These are phyloP conservation scores for Parazoanthus darwini DNA, from an alignment of 92 coral and sea anemone genomes.

Conservation along the genomic window DNA sequence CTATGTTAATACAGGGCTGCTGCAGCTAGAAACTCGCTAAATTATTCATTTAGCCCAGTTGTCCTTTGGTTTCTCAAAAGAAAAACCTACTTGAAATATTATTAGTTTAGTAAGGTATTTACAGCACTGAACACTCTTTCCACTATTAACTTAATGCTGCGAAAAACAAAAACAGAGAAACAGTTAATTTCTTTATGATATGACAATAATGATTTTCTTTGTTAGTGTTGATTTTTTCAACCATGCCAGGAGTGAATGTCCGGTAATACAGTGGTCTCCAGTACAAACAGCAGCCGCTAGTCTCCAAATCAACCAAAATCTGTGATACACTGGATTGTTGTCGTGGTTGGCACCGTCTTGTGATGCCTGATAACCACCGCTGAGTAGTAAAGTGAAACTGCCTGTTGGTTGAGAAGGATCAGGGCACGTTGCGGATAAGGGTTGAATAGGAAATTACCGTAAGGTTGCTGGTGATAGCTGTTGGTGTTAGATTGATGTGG, in stretches of 20 bases:
- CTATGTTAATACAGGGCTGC: too few species aligned
- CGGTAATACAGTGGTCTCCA: slow-evolving; percentile 13
- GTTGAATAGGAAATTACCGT: slow-evolving; percentile 3
- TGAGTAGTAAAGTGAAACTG: slow-evolving; percentile 4
- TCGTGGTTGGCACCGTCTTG: slow-evolving; percentile 24
- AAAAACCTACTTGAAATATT: not conserved
- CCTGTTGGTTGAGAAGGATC: slow-evolving; percentile 6
- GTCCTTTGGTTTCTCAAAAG: not conserved
- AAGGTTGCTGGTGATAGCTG: slow-evolving; percentile 14
- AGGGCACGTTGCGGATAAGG: slow-evolving; percentile 8
- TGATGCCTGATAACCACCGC: slow-evolving; percentile 8
- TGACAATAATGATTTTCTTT: not conserved
- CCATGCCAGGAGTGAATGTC: slow-evolving; percentile 8
- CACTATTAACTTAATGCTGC: slow-evolving; percentile 2
- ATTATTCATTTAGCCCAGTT: not conserved
- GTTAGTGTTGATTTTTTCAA: not conserved
- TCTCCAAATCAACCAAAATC: slow-evolving; percentile 9
- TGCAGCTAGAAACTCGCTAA: too few species aligned
- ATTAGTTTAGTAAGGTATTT: not conserved
- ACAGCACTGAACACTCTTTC: slow-evolving; percentile 18
- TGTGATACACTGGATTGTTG: not conserved
- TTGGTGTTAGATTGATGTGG: not conserved
- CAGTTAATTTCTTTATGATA: too few species aligned
- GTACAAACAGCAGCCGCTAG: not conserved
- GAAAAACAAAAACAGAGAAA: not conserved